These are phyloP conservation scores for Spea multiplicata DNA, from an alignment of 2,113 vertebrate species.

Conservation along the genomic window DNA sequence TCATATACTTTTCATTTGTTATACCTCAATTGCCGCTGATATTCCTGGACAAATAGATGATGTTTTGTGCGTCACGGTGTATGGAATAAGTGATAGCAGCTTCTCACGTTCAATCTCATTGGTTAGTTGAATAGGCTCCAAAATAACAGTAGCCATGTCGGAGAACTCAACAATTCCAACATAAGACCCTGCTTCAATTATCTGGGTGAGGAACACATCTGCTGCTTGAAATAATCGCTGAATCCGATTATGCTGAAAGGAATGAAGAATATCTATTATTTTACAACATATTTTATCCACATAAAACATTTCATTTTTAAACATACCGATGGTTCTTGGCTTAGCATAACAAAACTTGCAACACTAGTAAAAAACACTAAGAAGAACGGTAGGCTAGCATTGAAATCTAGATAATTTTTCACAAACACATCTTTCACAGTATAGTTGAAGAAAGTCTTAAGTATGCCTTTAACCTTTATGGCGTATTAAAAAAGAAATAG, in stretches of 20 bases:
- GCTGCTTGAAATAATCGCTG: conserved; percentile 54
- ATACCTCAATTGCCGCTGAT: conserved; percentile 56
- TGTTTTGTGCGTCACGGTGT: background rate
- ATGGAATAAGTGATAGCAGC: conserved; percentile 45
- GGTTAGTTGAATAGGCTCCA: conserved; percentile 45
- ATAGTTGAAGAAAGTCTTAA: too few species aligned
- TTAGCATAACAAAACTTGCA: too few species aligned
- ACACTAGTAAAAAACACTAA: too few species aligned
- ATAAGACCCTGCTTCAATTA: conserved; percentile 58
- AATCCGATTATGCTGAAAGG: conserved; percentile 45
- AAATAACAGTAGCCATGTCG: background rate
- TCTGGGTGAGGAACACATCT: conserved; percentile 55
- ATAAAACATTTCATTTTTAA: too few species aligned
- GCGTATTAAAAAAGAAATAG: too few species aligned
- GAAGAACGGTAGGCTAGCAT: too few species aligned
- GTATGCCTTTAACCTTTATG: too few species aligned
- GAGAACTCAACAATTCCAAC: conserved; percentile 64
- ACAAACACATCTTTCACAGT: too few species aligned
- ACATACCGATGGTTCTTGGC: too few species aligned
- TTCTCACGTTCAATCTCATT: conserved; percentile 19
- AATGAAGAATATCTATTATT: background rate
- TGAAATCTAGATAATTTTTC: too few species aligned
- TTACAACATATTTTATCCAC: background rate
- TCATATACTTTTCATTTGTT: too few species aligned
- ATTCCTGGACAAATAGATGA: conserved; percentile 58